A percentile compares a stretch with the other conserved stretches of the same genome.
Evolutionary conservation across 1,140 invertebrate genomes (phyloP).

Genomic region (Pectinophora gossypiella): DNA sequence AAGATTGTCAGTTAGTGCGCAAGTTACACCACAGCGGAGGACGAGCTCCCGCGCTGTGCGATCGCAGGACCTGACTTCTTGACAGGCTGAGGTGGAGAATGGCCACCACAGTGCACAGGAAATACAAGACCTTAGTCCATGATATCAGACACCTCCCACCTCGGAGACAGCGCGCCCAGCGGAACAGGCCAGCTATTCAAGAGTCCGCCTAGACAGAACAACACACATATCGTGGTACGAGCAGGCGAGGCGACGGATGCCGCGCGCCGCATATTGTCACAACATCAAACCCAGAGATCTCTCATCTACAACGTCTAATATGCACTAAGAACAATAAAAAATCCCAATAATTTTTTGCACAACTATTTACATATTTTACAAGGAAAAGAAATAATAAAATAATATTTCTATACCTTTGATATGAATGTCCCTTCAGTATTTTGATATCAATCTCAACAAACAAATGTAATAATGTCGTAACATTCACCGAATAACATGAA

Average conservation of each 20-base stretch:
- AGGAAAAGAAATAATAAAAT: slow-evolving; percentile 59
- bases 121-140: no score
- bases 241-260: neutral
- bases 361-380: slow-evolving; percentile 72
- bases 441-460: slow-evolving; percentile 29
- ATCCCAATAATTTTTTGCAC: slow-evolving; percentile 41
- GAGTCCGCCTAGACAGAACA: no score
- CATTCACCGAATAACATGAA: slow-evolving; percentile 26
- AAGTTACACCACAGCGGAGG: no score
- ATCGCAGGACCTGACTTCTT: no score
- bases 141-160: no score
- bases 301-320: slow-evolving; percentile 23
- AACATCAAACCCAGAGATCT: slow-evolving; percentile 31
- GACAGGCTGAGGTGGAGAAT: no score
- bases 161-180: no score
- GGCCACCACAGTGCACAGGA: no score
- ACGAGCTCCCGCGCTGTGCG: no score
- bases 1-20: neutral
- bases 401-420: slow-evolving; percentile 60
- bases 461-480: slow-evolving; percentile 18
- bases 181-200: no score
- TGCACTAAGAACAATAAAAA: slow-evolving; percentile 29
- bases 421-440: slow-evolving; percentile 50
- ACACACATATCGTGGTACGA: no score
- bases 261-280: slow-evolving; percentile 3